Evolutionary conservation across 2,797 vertebrate genomes (phyloP).

Genomic region (Onychomys arenicola): DNA sequence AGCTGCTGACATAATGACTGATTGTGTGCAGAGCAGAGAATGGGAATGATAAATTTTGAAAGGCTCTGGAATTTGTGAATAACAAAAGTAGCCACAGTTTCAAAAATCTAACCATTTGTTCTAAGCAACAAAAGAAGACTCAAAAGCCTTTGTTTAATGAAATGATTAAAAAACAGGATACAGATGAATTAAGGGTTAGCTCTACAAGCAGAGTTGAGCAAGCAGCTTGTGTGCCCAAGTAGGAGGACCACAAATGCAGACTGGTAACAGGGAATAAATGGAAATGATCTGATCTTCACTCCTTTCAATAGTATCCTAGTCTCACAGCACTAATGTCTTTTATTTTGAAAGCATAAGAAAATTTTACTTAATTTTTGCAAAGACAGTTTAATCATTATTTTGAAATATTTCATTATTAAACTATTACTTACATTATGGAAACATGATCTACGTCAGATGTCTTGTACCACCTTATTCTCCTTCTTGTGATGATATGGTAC

Average conservation of each 20-base stretch:
- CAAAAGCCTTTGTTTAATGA: conserved; percentile 88
- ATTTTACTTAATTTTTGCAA: not conserved
- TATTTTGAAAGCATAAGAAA: not conserved
- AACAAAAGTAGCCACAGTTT: conserved; percentile 87
- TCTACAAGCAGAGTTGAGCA: conserved; percentile 82
- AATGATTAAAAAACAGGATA: conserved; percentile 88
- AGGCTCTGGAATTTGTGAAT: conserved; percentile 87
- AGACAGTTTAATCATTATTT: not conserved
- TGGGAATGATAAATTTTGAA: conserved; percentile 88
- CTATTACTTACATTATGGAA: not conserved
- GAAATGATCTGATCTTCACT: conserved; percentile 82
- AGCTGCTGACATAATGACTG: conserved; percentile 90
- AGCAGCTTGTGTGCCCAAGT: conserved; percentile 83
- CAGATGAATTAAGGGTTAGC: conserved; percentile 87
- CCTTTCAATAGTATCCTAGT: conserved; percentile 73
- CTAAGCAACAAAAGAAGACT: conserved; percentile 87
- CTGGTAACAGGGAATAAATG: conserved; percentile 80
- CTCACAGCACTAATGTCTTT: conserved; percentile 71
- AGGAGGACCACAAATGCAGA: conserved; percentile 80
- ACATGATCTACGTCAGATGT: not conserved
- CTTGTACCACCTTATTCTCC: not conserved
- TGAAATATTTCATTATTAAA: conserved; percentile 51
- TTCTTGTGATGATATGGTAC: not conserved
- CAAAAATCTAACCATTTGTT: conserved; percentile 89
- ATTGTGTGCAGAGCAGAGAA: conserved; percentile 86